Base-by-base conservation (phyloP, 2,113 vertebrate genomes). In the Stegastes partitus region DNA sequence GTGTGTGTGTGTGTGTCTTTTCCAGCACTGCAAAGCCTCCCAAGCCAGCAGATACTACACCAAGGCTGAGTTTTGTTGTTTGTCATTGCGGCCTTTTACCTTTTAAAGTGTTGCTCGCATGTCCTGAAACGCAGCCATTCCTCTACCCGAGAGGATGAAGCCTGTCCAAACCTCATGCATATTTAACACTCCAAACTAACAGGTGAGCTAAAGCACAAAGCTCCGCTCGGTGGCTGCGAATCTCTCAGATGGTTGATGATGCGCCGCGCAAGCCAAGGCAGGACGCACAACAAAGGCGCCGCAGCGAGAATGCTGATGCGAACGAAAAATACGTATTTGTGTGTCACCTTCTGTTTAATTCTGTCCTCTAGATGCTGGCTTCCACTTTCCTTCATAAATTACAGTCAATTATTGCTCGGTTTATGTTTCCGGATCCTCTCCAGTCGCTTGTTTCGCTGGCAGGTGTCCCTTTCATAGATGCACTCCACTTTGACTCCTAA, bases 131-230 rank as follows among this genome's bases (percentile, higher is more conserved):
- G 10, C 57, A 55, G 73, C 65, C 75, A 51, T 68, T 75, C 63
- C 67, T 58, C 58, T 3, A 26, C 70, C 78, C 66, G 54, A 49
- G 78, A 82, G 85, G 58, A 81, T 75, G 62, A 57, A 79, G 71
- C 51, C 45, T 6, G 66, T 84, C 81, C 62, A 82, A 50, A 69
- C 23, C 76, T 87, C 73, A 81, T 91, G 74, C 76, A 88, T 91
- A 80, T 90, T 87, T 90, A 87, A 90, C 78, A 45, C 67, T 57
- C 21, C 51, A 45, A 77, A 79, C 79, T 50, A 84, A 64, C 82
- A 79, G 78, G 79, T 80, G 81, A 81, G 54, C 68, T 23, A 66
- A 59, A 73, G 68, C 74, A 22, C 79, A 77, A 51, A 34, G 64
- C 85, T 69, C 54, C 15, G 26, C 12, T 63, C 47, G 26, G 61